Conservation (phyloP, 2,113 vertebrate genomes). For the Eudyptes chrysolophus region DNA sequence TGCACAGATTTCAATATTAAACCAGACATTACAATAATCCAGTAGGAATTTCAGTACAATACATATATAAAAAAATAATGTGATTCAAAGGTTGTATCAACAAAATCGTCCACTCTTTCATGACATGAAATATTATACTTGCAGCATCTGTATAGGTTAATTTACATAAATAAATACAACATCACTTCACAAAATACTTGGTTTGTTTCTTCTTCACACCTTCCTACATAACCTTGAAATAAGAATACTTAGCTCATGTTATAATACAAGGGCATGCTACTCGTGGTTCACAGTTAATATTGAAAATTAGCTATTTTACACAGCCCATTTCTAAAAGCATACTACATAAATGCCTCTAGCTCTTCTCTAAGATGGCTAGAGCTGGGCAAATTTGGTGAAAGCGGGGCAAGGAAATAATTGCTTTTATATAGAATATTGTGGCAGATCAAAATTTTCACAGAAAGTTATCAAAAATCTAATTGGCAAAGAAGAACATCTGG, state of each 20-base stretch:
- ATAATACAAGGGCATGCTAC: neutral
- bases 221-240: neutral
- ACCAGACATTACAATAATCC: neutral
- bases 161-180: neutral
- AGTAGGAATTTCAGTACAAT: neutral
- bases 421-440: neutral
- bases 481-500: neutral
- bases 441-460: neutral
- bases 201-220: neutral
- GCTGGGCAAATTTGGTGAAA: neutral
- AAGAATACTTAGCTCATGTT: neutral
- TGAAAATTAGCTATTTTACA: neutral
- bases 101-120: neutral
- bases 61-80: rapidly evolving
- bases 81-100: neutral
- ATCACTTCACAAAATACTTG: neutral
- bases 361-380: neutral
- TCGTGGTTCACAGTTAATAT: neutral
- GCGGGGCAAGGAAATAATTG: neutral
- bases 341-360: neutral
- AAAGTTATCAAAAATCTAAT: neutral
- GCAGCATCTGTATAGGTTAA: neutral
- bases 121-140: neutral
- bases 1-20: neutral
- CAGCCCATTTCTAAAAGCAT: neutral